A percentile compares a stretch with the other conserved stretches of the same genome.
These are phyloP conservation scores for Acronicta leporina DNA, from an alignment of 2,888 invertebrate genomes.

Conservation along the genomic window DNA sequence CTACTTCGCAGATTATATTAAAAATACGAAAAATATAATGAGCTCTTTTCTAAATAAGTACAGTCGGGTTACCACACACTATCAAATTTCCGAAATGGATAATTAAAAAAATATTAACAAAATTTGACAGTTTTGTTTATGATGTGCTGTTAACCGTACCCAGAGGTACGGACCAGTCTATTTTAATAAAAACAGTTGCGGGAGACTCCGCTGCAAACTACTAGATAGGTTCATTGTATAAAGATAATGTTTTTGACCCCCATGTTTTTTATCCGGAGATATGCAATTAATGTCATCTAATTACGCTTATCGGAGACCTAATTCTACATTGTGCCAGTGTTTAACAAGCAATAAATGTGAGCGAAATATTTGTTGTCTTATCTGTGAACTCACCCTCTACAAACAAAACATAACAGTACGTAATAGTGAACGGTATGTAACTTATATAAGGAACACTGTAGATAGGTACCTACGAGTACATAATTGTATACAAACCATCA, in stretches of 20 bases:
- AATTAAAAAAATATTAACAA: too few species aligned
- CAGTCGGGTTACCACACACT: too few species aligned
- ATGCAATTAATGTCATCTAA: conserved; percentile 33
- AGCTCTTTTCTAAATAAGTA: too few species aligned
- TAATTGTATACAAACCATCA: too few species aligned
- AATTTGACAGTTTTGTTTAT: too few species aligned
- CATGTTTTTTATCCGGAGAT: too few species aligned
- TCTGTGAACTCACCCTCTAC: conserved; percentile 23
- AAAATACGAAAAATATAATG: conserved; percentile 1
- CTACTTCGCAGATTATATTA: not conserved
- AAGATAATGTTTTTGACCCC: too few species aligned
- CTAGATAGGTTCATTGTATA: not conserved
- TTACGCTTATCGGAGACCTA: conserved; percentile 51
- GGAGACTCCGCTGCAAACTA: conserved; percentile 9
- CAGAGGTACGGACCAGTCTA: conserved; percentile 4
- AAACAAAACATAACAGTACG: conserved; percentile 43
- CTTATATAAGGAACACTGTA: not conserved
- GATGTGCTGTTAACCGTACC: too few species aligned
- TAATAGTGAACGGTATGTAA: conserved; percentile 6
- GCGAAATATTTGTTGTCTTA: conserved; percentile 31
- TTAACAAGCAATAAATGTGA: conserved; percentile 27
- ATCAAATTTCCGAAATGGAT: too few species aligned
- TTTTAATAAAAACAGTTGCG: conserved; percentile 21
- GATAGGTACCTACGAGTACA: not conserved
- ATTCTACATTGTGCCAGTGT: conserved; percentile 45